A percentile compares a stretch with the other conserved stretches of the same genome.
Evolutionary conservation across 2,113 vertebrate species (phyloP).

Genomic region (Phylloscopus trochiloides): DNA sequence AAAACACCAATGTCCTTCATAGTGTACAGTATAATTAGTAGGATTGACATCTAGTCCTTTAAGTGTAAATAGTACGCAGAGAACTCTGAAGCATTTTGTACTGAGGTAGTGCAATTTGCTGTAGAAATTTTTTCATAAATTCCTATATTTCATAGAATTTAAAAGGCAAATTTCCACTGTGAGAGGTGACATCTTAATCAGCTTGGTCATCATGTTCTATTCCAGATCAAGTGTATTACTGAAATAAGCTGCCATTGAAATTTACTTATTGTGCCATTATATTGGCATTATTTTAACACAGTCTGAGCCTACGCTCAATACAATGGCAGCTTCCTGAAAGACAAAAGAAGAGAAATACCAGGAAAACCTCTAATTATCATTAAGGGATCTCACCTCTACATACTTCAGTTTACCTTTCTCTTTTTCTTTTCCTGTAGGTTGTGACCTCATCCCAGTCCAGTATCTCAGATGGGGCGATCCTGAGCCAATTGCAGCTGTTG

Average conservation of each 20-base stretch:
- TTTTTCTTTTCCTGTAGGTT: slow-evolving; percentile 75
- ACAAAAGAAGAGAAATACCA: background rate
- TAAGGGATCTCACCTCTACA: background rate
- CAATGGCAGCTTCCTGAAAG: background rate
- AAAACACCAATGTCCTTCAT: background rate
- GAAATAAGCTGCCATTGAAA: background rate
- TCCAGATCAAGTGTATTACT: background rate
- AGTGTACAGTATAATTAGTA: background rate
- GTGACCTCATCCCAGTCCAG: slow-evolving; percentile 91
- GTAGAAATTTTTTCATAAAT: background rate
- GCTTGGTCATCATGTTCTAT: background rate
- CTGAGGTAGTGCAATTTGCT: background rate
- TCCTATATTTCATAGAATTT: background rate
- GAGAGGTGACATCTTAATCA: background rate
- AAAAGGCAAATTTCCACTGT: background rate
- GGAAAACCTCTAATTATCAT: background rate
- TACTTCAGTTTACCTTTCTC: background rate
- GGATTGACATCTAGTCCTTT: background rate
- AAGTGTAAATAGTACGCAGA: background rate
- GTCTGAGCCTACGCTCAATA: background rate
- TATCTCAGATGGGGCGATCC: slow-evolving; percentile 96
- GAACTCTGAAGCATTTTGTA: background rate
- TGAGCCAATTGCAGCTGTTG: slow-evolving; percentile 94
- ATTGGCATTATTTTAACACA: background rate
- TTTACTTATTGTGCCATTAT: background rate